Evolutionary conservation across 2,797 vertebrate species (phyloP), one percentile per base, ranked within the genome.

Genomic region (Crocodylus rhombifer): DNA sequence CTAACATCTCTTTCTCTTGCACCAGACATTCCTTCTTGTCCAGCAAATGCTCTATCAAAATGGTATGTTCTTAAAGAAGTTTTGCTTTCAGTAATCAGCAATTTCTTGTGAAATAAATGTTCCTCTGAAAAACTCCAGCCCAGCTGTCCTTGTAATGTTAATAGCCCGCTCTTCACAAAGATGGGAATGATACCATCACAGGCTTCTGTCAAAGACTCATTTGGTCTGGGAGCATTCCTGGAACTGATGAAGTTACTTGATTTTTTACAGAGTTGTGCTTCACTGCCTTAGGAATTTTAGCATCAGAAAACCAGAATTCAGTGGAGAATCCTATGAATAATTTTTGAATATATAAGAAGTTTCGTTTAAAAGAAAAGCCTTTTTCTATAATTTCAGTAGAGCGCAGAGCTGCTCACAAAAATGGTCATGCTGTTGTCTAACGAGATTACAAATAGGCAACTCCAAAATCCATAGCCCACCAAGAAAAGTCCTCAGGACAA

Each of bases 291-390:
- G 25, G 90, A 88, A 87, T 85, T 86, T 57, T 63, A 91, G 91
- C 86, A 80, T 80, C 86, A 30, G 93, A 88, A 93, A 82, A 75
- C 71, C 79, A 91, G 74, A 67, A 91, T 64, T 93, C 94, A 90
- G 85, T 91, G 71, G 83, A 96, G 95, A 88, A 84, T 94, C 71
- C 93, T 71, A 95, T 86, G 88, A 71, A 60, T 60, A 60, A 56
- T 83, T 96, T 95, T 91, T 96, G 74, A 90, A 94, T 94, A 94
- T n/a, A 30, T 82, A 94, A 81, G 69, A 88, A 73, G 7, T 86
- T 87, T 93, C 87, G 86, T 86, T 67, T 86, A 77, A 42, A 83
- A 80, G 78, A 62, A 94, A 61, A 77, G 42, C 76, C 33, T 80
- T 30, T 84, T 85, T 92, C 85, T 80, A n/a, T 8, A 86, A 71